Percentiles rank a stretch among this genome's conserved stretches.
Conservation (phyloP, 2,888 invertebrate species). For the Trimorus sp. region DNA sequence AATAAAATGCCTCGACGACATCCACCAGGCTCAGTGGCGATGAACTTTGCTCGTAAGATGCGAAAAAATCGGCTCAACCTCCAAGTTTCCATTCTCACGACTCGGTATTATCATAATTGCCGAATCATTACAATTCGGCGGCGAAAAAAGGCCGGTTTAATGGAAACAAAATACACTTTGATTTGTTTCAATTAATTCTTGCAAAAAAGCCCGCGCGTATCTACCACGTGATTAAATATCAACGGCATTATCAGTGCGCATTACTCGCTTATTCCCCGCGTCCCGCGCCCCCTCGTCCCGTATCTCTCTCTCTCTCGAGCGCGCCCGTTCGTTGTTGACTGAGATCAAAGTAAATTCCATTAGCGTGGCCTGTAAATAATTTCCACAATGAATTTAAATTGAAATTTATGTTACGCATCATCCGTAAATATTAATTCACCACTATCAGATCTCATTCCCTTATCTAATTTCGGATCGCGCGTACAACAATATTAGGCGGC, state of each 20-base stretch:
- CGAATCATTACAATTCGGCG: not conserved
- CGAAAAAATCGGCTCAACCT: too few species aligned
- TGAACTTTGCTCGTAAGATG: too few species aligned
- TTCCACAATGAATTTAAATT: slow-evolving; percentile 52
- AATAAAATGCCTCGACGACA: too few species aligned
- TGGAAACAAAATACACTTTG: slow-evolving; percentile 44
- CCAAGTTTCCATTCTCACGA: too few species aligned
- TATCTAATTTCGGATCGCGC: slow-evolving; percentile 35
- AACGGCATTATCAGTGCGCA: slow-evolving; percentile 38
- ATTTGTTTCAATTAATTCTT: slow-evolving; percentile 48
- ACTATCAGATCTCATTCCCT: slow-evolving; percentile 35
- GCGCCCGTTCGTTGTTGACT: slow-evolving; percentile 18
- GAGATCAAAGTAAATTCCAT: slow-evolving; percentile 57
- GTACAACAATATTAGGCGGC: not conserved
- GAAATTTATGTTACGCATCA: slow-evolving; percentile 50
- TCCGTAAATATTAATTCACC: slow-evolving; percentile 49
- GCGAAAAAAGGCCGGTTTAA: slow-evolving; percentile 28
- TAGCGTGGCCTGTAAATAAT: slow-evolving; percentile 40
- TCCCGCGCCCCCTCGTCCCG: not conserved
- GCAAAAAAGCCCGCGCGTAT: slow-evolving; percentile 28
- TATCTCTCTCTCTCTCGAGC: too few species aligned
- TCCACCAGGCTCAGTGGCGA: too few species aligned
- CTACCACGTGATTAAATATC: slow-evolving; percentile 42
- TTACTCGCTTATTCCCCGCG: slow-evolving; percentile 19
- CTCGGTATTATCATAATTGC: too few species aligned